Base-by-base conservation (phyloP, 2,113 vertebrate genomes). In the Zapornia atra region DNA sequence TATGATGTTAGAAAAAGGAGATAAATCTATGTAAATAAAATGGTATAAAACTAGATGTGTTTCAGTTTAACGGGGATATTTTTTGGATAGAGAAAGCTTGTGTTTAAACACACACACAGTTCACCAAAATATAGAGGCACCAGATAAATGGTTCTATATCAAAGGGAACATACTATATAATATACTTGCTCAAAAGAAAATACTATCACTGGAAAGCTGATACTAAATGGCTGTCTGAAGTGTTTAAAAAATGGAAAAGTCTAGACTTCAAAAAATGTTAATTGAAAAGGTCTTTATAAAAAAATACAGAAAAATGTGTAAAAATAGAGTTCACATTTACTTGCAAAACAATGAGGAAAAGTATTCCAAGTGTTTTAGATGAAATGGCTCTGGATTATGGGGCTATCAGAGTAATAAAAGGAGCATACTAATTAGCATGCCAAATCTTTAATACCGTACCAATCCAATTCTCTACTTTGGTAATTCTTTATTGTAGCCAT, bases 231-330 rank as follows among this genome's bases (percentile, higher is more conserved):
- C 19, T 92, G 21, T 56, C 81, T 94, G 72, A 36, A 79, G 24
- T 59, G 24, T 42, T 86, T 65, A 44, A 94, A 86, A 89, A 95
- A 69, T 56, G 6, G 36, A 7, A 3, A 87, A 86, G 36, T 94
- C 79, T 92, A 92, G 82, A 88, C 95, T 94, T 96, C 54, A 91
- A 90, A 96, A 38, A 77, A 82, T 31, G 38, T 82, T 80, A 88
- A 87, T 79, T 88, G 54, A 92, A 91, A 63, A 18, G 40, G 19
- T 72, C 1, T 78, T 29, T 63, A 79, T 57, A 64, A 46, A 54
- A 54, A 54, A 29, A 85, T 61, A 70, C 71, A 83, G n/a, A 63
- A 33, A 88, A 91, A 54, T 2, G 7, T 80, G 14, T 85, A 82
- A 92, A 93, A 91, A 75, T 57, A 92, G 50, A 92, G 17, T 61